Evolutionary conservation across 2,797 vertebrate genomes (phyloP).

Genomic region (Cacajao melanocephalus): DNA sequence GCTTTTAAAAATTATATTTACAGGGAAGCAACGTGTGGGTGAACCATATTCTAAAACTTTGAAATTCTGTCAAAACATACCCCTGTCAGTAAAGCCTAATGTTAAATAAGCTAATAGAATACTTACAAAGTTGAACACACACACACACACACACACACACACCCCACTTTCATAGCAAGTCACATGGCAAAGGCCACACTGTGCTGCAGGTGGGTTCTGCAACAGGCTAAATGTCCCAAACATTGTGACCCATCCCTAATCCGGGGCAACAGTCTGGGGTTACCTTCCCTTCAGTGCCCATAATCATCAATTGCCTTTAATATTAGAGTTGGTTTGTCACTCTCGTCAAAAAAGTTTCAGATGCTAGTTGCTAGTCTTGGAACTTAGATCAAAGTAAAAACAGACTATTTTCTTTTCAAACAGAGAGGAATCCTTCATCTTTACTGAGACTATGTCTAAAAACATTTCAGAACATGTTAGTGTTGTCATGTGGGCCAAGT

Average conservation of each 20-base stretch:
- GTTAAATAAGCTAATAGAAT: no score
- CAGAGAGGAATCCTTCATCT: not conserved
- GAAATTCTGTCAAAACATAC: not conserved
- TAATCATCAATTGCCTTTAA: not conserved
- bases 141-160: not conserved
- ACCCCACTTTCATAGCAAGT: not conserved
- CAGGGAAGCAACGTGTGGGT: not conserved
- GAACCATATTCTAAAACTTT: not conserved
- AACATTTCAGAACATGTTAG: not conserved
- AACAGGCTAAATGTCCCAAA: not conserved
- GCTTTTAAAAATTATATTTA: not conserved
- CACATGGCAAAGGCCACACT: not conserved
- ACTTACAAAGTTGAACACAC: not conserved
- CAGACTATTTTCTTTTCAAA: conserved; percentile 44
- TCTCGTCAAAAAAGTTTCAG: not conserved
- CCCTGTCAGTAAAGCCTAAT: not conserved
- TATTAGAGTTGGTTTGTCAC: not conserved
- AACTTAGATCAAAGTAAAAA: conserved; percentile 4
- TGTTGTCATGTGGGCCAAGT: not conserved
- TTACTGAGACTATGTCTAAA: not conserved
- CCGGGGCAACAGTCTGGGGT: no score
- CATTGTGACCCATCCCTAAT: not conserved
- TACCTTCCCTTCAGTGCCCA: not conserved
- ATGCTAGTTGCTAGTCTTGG: not conserved
- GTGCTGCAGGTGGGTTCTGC: not conserved